These are phyloP conservation scores for Hypsopygia costalis DNA, from an alignment of 2,888 invertebrate species.

Conservation along the genomic window DNA sequence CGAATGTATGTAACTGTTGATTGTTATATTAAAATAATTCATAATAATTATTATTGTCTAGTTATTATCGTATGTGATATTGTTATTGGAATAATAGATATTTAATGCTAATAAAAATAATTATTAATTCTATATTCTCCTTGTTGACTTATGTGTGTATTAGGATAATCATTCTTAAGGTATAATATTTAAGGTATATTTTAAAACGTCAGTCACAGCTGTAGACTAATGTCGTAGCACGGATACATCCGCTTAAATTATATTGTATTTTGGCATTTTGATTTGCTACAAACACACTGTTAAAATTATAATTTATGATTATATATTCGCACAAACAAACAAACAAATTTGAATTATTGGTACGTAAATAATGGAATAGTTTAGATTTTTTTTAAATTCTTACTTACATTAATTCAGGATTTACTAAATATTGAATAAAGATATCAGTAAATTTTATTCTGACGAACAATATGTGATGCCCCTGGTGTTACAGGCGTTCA, in stretches of 20 bases:
- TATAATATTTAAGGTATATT: conserved; percentile 26
- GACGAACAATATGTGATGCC: too few species aligned
- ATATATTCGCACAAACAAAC: too few species aligned
- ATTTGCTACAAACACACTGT: not conserved
- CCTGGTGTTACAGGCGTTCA: too few species aligned
- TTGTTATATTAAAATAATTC: conserved; percentile 55
- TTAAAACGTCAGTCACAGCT: conserved; percentile 15
- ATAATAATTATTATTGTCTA: conserved; percentile 65
- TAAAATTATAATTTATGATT: conserved; percentile 1
- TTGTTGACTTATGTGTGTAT: conserved; percentile 75
- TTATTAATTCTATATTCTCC: conserved; percentile 63
- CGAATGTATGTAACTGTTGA: conserved; percentile 75
- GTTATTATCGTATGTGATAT: conserved; percentile 75
- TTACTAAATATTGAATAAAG: too few species aligned
- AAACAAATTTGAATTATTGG: too few species aligned
- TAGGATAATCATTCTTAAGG: conserved; percentile 45
- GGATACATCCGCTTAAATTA: conserved; percentile 1
- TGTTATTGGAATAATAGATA: conserved; percentile 75
- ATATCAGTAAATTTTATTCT: too few species aligned
- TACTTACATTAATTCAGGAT: too few species aligned
- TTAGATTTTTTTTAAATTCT: too few species aligned
- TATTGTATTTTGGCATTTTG: not conserved
- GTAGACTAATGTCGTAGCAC: not conserved
- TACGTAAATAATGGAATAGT: too few species aligned
- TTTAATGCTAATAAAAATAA: conserved; percentile 59